Conservation (phyloP, 2,797 vertebrate species). For the Micromesistius poutassou region DNA sequence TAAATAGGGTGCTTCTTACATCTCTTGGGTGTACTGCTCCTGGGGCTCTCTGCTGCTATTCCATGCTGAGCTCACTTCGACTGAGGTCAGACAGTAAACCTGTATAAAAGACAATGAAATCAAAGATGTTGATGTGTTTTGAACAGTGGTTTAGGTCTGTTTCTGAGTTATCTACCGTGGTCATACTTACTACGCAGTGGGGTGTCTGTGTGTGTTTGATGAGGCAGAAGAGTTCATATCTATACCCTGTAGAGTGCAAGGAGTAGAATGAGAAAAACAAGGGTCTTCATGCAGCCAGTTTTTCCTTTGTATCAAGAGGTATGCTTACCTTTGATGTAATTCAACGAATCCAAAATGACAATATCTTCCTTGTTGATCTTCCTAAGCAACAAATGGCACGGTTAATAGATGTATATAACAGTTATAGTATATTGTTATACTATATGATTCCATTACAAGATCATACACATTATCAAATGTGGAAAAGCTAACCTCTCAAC, state of each 20-base stretch:
- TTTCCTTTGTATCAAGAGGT: background rate
- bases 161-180: background rate
- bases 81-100: slow-evolving; percentile 79
- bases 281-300: background rate
- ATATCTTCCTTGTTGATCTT: slow-evolving; percentile 80
- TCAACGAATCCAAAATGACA: slow-evolving; percentile 81
- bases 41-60: slow-evolving; percentile 66
- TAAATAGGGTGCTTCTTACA: slow-evolving; percentile 60
- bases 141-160: background rate
- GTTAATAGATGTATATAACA: background rate
- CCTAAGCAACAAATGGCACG: slow-evolving; percentile 51
- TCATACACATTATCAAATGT: background rate
- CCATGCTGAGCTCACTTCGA: slow-evolving; percentile 73
- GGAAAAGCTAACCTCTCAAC: slow-evolving; percentile 74
- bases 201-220: slow-evolving; percentile 82
- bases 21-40: slow-evolving; percentile 73
- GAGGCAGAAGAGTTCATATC: slow-evolving; percentile 83
- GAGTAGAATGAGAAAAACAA: background rate
- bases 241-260: slow-evolving; percentile 69
- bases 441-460: slow-evolving; percentile 2
- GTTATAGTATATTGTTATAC: background rate
- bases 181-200: slow-evolving; percentile 75
- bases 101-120: slow-evolving; percentile 34
- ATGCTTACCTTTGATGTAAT: slow-evolving; percentile 83
- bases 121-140: background rate